These are phyloP conservation scores for Dunckerocampus dactyliophorus DNA, from an alignment of 2,113 vertebrate species.

Conservation along the genomic window DNA sequence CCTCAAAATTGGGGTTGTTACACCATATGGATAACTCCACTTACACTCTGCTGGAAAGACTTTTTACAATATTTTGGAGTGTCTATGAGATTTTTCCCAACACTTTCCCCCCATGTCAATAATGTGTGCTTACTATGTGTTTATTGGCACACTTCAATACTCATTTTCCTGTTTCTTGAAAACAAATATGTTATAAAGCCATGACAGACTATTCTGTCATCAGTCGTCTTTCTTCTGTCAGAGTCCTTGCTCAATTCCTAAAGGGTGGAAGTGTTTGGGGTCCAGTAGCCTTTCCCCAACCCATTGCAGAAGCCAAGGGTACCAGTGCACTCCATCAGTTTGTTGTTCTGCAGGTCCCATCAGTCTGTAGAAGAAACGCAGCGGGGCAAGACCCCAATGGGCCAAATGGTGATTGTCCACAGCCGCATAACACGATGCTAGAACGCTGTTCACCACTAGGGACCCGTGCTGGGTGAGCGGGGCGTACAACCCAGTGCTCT, in stretches of 20 bases:
- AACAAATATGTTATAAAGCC: neutral
- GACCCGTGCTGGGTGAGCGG: conserved; percentile 89
- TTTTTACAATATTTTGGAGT: neutral
- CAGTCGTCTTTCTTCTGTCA: conserved; percentile 11
- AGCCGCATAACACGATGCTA: conserved; percentile 90
- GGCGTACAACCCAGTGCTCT: conserved; percentile 81
- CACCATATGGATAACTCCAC: neutral
- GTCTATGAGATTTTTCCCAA: neutral
- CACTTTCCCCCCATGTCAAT: neutral
- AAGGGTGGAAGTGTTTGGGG: conserved; percentile 83
- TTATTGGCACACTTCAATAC: neutral
- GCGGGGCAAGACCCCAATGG: conserved; percentile 85
- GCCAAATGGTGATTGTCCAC: conserved; percentile 85
- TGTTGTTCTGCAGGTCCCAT: conserved; percentile 66
- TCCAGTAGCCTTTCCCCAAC: conserved; percentile 81
- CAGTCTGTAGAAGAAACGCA: conserved; percentile 82
- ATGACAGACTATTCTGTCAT: neutral
- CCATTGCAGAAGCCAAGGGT: conserved; percentile 83
- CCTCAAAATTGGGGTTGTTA: neutral
- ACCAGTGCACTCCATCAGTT: conserved; percentile 88
- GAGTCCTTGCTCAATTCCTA: conserved; percentile 73
- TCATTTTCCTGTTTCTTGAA: too few species aligned
- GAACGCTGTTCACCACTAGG: conserved; percentile 85
- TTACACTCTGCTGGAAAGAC: too few species aligned
- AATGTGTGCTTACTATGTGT: neutral